Evolutionary conservation across 2,888 invertebrate genomes (phyloP), one percentile per base, ranked within the genome.

Genomic region (Cynaeus angustus): DNA sequence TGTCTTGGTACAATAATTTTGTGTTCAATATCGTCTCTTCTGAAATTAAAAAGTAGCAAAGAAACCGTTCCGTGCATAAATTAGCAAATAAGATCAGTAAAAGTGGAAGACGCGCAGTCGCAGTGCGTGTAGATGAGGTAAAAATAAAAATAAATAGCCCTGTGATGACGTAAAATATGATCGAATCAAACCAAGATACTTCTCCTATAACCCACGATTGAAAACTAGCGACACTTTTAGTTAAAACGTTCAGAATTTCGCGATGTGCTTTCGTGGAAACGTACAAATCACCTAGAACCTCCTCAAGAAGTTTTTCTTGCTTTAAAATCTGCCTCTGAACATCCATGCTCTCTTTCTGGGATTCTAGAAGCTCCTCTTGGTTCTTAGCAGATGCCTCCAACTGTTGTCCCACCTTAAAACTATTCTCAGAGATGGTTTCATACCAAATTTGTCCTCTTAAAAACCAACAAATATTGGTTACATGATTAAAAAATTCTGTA

Each of bases 391-490:
- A 86, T 67, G 84, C 82, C 61, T 86, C 75, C 66, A 88, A 77
- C 76, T 88, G 87, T 71, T 85, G 82, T 13, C 85, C 86, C 72
- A 88, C 87, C 72, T 80, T 79, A 3, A 89, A 86, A 0, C 90
- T 89, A 45, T 85, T 86, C 69, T 90, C 88, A 0, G 89, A 87
- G 28, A 85, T 83, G 66, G 88, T 86, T 72, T 88, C 87, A 72
- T 90, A 89, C 91, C 91, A 91, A 26, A 89, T 80, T 81, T 91
- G 89, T 12, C 88, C 88, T 76, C 88, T 86, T 50, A 91, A 79
- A 80, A 89, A 91, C 83, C 88, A 90, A 79, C 91, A 91, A 74
- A 91, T 90, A 75, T 89, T 89, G 71, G 89, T 89, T 0, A 90
- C 88, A 73, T 91, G 90, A 0, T 90, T 89, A 78, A 90, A 91